Base-by-base conservation (phyloP, 2,888 invertebrate species). In the Marasmarcha lunaedactyla region DNA sequence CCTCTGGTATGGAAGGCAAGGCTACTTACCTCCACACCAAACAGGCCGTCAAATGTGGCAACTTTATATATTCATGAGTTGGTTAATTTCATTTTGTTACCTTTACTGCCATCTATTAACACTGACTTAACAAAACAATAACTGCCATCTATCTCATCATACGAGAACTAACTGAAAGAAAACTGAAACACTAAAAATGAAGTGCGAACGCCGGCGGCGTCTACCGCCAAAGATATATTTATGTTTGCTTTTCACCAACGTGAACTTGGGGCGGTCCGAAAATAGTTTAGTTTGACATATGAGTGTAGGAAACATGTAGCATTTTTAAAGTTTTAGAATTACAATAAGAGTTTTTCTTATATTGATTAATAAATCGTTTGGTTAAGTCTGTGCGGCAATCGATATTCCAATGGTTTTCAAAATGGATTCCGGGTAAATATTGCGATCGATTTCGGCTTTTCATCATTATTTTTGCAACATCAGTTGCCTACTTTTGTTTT, bases 241-340 rank as follows among this genome's bases (percentile, higher is more conserved):
- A 63, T 58, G 62, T 64, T 62, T 66, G 57, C 59, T 57, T 54
- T 57, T 45, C 60, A 63, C 67, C 66, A 64, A 63, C 70, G 71
- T 76, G 81, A 81, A 77, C 81, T 79, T 79, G 77, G 30, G 12
- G 68, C 60, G 55, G 53, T 69, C 70, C 73, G 52, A 69, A 81
- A 83, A 83, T 81, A 81, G 79, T 78, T 63, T 59, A 69, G 71
- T 81, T 79, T 79, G 81, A 81, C 81, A 81, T 74, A 78, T 70
- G 69, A 61, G 69, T 65, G 69, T 65, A 62, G 58, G 71, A 68
- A 81, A 69, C 72, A 81, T 83, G 79, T 81, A 79, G 83, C 70
- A 74, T 37, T 74, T 73, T n/a, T 77, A 73, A 11, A 13, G 10
- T n/a, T 73, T 74, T 71, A 68, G 57, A 68, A 73, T 71, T n/a